These are phyloP conservation scores for Lypha dubia DNA, from an alignment of 2,888 invertebrate species.

Conservation along the genomic window DNA sequence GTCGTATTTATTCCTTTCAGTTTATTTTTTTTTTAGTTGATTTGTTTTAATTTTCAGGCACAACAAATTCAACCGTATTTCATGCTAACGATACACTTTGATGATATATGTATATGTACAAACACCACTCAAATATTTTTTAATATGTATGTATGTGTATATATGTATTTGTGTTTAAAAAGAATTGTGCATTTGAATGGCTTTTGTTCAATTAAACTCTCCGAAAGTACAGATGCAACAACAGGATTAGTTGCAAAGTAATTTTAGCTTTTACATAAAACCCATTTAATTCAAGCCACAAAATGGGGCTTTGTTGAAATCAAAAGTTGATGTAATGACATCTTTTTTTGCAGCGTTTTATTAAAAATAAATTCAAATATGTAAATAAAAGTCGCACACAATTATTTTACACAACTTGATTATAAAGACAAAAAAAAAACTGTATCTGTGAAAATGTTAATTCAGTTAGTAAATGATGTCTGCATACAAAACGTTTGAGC, in stretches of 20 bases:
- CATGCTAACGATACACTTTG: neutral
- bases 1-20: neutral
- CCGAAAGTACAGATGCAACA: neutral
- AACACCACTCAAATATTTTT: neutral
- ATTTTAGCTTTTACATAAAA: neutral
- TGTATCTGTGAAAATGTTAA: too few relatives aligned
- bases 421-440: neutral
- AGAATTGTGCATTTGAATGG: neutral
- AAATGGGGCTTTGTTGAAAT: neutral
- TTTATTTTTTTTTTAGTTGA: neutral
- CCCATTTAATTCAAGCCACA: neutral
- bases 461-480: too few relatives aligned
- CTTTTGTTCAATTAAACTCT: neutral
- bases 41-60: neutral
- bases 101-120: constrained; percentile 17
- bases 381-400: neutral
- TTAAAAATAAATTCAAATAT: neutral
- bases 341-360: neutral
- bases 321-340: neutral
- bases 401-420: neutral
- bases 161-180: too few relatives aligned
- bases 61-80: constrained; percentile 11
- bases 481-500: too few relatives aligned
- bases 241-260: neutral
- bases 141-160: neutral